Conservation (phyloP, 2,888 invertebrate species). For the Iphiclides podalirius region DNA sequence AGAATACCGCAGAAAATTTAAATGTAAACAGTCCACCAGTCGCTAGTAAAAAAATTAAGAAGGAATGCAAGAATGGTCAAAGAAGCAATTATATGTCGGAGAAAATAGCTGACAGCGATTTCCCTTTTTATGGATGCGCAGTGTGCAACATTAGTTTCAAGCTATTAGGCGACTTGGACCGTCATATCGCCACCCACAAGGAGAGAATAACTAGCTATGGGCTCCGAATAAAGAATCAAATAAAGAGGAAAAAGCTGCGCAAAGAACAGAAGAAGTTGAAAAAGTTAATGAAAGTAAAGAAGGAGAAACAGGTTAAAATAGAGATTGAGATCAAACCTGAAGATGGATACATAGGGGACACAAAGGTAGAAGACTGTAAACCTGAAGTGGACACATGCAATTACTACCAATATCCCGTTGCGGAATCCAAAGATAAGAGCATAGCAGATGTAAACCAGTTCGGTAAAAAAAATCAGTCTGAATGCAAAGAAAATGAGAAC, state of each 20-base stretch:
- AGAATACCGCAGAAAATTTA: conserved; percentile 19
- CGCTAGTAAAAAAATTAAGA: conserved; percentile 31
- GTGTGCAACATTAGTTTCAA: conserved; percentile 59
- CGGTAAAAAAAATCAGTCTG: conserved; percentile 12
- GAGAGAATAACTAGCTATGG: conserved; percentile 67
- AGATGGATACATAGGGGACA: conserved; percentile 66
- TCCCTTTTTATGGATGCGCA: conserved; percentile 64
- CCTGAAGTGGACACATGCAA: background rate
- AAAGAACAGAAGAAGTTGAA: conserved; percentile 54
- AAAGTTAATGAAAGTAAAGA: conserved; percentile 41
- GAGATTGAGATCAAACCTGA: conserved; percentile 66
- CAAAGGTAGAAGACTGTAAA: conserved; percentile 44
- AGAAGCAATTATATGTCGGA: conserved; percentile 55
- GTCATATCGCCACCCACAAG: conserved; percentile 59
- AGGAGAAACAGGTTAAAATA: conserved; percentile 28
- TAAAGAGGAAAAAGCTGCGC: conserved; percentile 52
- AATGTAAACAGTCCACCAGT: conserved; percentile 37
- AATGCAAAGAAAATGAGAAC: conserved; percentile 22
- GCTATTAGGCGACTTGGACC: conserved; percentile 50
- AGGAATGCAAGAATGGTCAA: conserved; percentile 36
- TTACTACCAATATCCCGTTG: conserved; percentile 1
- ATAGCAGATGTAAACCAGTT: background rate
- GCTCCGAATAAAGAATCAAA: conserved; percentile 54
- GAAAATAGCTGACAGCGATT: conserved; percentile 57
- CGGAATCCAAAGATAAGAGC: conserved; percentile 14